Evolutionary conservation across 2,797 vertebrate genomes (phyloP), one percentile per base, ranked within the genome.

Genomic region (Champsocephalus gunnari): DNA sequence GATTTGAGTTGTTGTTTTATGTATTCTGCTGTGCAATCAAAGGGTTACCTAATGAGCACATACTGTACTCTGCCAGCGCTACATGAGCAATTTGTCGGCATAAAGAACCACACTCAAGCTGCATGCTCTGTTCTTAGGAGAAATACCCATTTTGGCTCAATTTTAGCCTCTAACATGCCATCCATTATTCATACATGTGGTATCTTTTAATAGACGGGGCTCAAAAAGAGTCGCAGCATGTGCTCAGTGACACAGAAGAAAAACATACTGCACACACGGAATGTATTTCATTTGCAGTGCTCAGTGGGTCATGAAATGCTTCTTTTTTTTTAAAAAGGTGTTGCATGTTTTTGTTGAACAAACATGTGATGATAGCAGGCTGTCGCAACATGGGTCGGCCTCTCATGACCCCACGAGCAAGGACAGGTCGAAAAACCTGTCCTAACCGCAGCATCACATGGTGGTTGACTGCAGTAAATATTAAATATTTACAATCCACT

Each of bases 141-240:
- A 79, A 77, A 79, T 53, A 76, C 66, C 24, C 63, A 66, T 78
- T 87, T 84, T 51, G 65, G 73, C 75, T 86, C 62, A 71, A 73
- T 77, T 82, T 86, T 87, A 78, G 59, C 63, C 69, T 63, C 68
- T 60, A 83, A 90, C 77, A 73, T 71, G 78, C 64, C 62, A 87
- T 92, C 71, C 69, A 93, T 91, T 86, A 92, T 92, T 92, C 79
- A 93, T 83, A 74, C n/a, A 41, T 80, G 74, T 85, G 82, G 70
- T 73, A 86, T 88, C 83, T 90, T 90, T 88, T 90, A 91, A 87
- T 86, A 88, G 81, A 58, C 16, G 12, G 8, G 53, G 68, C 83
- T 89, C 75, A 79, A 64, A 84, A 84, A 72, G 87, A 90, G 86
- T 83, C 75, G 78, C 81, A 82, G 87, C 80, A 58, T 81, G 69